phyloP scores from a whole-genome alignment of 2,888 invertebrate genomes.

The Globia sparganii region DNA sequence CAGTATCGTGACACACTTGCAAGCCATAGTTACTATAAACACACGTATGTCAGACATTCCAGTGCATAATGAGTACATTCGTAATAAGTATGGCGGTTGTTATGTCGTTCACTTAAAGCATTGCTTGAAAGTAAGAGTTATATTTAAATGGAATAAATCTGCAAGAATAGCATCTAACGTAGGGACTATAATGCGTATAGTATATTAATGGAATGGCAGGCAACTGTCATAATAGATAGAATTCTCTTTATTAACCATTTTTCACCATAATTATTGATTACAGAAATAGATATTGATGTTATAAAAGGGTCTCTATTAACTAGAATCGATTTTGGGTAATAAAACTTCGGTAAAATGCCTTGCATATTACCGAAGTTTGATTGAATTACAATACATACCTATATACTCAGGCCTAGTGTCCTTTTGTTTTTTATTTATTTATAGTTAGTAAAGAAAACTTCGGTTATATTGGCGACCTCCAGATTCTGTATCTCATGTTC shows the following conservation, averaged over 20 bases:
- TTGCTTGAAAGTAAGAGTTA: conserved; percentile 71
- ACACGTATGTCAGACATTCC: conserved; percentile 83
- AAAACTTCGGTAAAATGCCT: too few relatives aligned
- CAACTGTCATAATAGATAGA: background rate
- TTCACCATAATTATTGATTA: background rate
- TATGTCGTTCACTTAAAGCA: conserved; percentile 77
- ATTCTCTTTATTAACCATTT: background rate
- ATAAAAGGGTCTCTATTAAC: too few relatives aligned
- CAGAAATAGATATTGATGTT: background rate
- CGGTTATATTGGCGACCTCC: too few relatives aligned
- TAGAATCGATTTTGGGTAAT: too few relatives aligned
- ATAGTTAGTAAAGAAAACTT: too few relatives aligned
- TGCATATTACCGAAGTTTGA: too few relatives aligned
- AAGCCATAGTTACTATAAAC: conserved; percentile 72
- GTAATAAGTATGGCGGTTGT: conserved; percentile 81
- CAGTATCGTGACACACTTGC: conserved; percentile 80
- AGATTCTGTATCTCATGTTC: too few relatives aligned
- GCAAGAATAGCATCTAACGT: background rate
- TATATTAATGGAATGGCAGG: too few relatives aligned
- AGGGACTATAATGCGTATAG: background rate
- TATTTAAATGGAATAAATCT: conserved; percentile 13
- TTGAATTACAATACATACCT: too few relatives aligned
- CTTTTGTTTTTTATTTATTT: too few relatives aligned
- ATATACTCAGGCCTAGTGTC: too few relatives aligned
- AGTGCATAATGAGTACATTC: conserved; percentile 83